Conservation (phyloP, 1,140 invertebrate species). For the Eupeodes corollae region DNA sequence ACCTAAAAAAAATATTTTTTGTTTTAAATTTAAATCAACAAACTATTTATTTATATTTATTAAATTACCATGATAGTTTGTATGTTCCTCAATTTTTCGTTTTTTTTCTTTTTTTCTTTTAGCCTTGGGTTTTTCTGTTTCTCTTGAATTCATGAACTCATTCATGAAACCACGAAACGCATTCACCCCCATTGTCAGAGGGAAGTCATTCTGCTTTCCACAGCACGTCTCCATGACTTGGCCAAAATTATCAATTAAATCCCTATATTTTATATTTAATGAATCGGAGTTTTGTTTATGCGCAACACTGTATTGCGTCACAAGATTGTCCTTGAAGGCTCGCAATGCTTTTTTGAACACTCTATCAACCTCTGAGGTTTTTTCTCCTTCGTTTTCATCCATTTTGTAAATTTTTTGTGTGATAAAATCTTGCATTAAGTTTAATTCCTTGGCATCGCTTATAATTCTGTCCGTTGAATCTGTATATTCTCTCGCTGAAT, state of each 20-base stretch:
- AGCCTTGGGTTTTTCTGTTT: slow-evolving; percentile 62
- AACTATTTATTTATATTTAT: not conserved
- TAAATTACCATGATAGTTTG: slow-evolving; percentile 6
- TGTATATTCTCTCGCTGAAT: slow-evolving; percentile 85
- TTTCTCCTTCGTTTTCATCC: slow-evolving; percentile 55
- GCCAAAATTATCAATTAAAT: slow-evolving; percentile 78
- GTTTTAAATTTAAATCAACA: not conserved
- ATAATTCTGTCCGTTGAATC: slow-evolving; percentile 84
- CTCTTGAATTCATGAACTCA: slow-evolving; percentile 79
- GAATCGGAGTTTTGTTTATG: slow-evolving; percentile 58
- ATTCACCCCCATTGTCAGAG: slow-evolving; percentile 88
- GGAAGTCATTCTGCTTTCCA: slow-evolving; percentile 67
- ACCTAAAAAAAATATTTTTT: slow-evolving; percentile 52
- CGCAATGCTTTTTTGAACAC: slow-evolving; percentile 81
- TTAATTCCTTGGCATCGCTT: slow-evolving; percentile 70
- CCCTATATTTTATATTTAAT: slow-evolving; percentile 72
- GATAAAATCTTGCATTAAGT: slow-evolving; percentile 81
- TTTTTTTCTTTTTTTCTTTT: slow-evolving; percentile 75
- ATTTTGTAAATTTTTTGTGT: slow-evolving; percentile 79
- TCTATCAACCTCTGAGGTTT: slow-evolving; percentile 70
- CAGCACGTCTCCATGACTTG: slow-evolving; percentile 76
- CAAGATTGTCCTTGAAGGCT: slow-evolving; percentile 85
- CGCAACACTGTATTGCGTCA: slow-evolving; percentile 76
- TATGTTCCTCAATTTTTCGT: slow-evolving; percentile 49
- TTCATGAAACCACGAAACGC: slow-evolving; percentile 93